These are phyloP conservation scores for Calliopsis andreniformis DNA, from an alignment of 1,140 invertebrate genomes.

Conservation along the genomic window DNA sequence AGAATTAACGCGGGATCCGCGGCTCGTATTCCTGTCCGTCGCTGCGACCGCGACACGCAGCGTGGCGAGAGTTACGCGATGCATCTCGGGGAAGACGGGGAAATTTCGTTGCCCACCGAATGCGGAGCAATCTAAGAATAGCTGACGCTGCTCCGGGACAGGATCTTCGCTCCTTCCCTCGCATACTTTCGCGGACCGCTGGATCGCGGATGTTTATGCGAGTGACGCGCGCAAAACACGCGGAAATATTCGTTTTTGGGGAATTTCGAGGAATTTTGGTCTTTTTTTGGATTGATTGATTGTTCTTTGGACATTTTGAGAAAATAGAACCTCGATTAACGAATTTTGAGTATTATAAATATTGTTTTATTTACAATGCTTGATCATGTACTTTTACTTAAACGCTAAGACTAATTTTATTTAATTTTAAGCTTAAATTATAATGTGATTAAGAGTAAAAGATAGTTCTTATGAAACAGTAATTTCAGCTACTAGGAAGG, in stretches of 20 bases:
- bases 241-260: constrained; percentile 4
- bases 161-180: background rate
- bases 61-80: background rate
- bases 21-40: constrained; percentile 1
- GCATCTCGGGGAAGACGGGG: background rate
- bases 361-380: too few species aligned
- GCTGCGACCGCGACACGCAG: background rate
- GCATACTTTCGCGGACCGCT: constrained; percentile 37
- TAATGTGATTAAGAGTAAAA: too few species aligned
- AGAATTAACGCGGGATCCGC: constrained; percentile 26
- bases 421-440: too few species aligned
- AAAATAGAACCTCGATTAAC: too few species aligned
- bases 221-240: background rate
- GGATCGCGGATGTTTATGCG: constrained; percentile 38
- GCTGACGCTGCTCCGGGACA: background rate
- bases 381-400: too few species aligned
- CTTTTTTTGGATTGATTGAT: too few species aligned
- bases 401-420: too few species aligned
- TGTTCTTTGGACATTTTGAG: too few species aligned
- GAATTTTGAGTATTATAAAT: too few species aligned
- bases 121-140: constrained; percentile 41
- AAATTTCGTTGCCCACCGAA: constrained; percentile 31
- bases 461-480: too few species aligned
- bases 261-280: too few species aligned
- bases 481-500: too few species aligned